Evolutionary conservation across 2,888 invertebrate genomes (phyloP), one percentile per base, ranked within the genome.

Genomic region (Ophioninae sp.): DNA sequence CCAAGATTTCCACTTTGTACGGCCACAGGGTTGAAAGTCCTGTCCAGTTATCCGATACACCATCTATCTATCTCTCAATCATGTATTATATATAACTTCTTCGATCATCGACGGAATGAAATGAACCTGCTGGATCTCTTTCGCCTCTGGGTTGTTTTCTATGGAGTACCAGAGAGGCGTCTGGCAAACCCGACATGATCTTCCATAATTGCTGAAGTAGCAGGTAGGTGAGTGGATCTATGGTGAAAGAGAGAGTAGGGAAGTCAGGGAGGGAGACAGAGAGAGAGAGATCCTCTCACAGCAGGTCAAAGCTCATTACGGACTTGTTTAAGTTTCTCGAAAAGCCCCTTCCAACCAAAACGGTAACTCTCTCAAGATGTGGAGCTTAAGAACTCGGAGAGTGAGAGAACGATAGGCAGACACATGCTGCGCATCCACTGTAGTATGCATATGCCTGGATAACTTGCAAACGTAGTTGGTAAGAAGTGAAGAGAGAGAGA

Each of bases 1-100:
- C 90, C 90, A 90, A 90, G 89, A 87, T 90, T 88, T 87, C 86
- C 51, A 71, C 67, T 72, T 73, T 44, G 59, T 51, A 20, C 37
- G 23, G 10, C 13, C 64, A 61, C 17, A 13, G 39, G 17, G 75
- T 59, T 71, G 39, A 86, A 86, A 85, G 5, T 17, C 17, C 9
- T 44, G 44, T 44, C 17, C 51, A 51, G 51, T 5, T 51, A 79
- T 86, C 75, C n/a, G 68, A 64, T 68, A 68, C 79, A 75, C 58
- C 56, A 64, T 78, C n/a, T 30, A 1, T 30, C 20, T 23, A 58
- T 44, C 17, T 69, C 59, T 68, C 63, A 56, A 56, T n/a, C 17
- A 6, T 41, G 74, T 37, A 73, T 78, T 79, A 41, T 30, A 69
- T 51, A 37, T 64, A 17, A 73, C 59, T 51, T 82, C 39, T 63